Evolutionary conservation across 2,797 vertebrate genomes (phyloP).

Genomic region (Darevskia nairensis): DNA sequence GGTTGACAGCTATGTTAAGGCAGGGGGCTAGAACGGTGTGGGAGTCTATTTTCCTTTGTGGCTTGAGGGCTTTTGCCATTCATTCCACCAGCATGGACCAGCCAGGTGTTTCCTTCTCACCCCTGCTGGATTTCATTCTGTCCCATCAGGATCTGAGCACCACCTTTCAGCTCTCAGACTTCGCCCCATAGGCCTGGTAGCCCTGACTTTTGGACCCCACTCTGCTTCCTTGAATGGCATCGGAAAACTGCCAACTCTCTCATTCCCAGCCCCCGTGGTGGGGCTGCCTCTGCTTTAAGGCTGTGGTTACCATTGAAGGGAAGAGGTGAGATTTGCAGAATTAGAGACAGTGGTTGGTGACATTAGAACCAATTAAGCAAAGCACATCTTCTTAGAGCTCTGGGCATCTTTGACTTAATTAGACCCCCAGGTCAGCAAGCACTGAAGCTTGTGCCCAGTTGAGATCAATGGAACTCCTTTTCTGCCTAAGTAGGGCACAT

Average conservation of each 20-base stretch:
- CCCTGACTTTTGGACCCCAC: no score
- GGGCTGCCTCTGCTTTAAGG: background rate
- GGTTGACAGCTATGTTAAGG: no score
- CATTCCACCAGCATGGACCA: background rate
- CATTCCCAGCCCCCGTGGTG: no score
- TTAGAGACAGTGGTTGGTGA: background rate
- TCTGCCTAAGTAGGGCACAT: fast-evolving
- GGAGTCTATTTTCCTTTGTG: background rate
- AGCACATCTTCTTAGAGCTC: slow-evolving; percentile 2
- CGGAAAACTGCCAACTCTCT: background rate
- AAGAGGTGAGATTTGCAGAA: background rate
- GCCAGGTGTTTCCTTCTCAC: background rate
- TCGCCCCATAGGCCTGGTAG: no score
- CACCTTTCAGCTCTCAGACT: background rate
- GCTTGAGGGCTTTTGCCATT: background rate
- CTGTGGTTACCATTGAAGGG: background rate
- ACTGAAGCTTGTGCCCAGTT: background rate
- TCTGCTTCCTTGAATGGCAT: background rate
- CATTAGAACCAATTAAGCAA: slow-evolving; percentile 38
- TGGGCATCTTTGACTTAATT: slow-evolving; percentile 49
- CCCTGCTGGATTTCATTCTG: background rate
- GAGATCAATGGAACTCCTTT: background rate
- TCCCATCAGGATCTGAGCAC: background rate
- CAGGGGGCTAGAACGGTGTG: background rate
- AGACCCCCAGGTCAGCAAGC: slow-evolving; percentile 33